Percentiles rank a stretch among this genome's conserved stretches.
Evolutionary conservation across 2,797 vertebrate species (phyloP).

Genomic region (Pantherophis vulpinus): DNA sequence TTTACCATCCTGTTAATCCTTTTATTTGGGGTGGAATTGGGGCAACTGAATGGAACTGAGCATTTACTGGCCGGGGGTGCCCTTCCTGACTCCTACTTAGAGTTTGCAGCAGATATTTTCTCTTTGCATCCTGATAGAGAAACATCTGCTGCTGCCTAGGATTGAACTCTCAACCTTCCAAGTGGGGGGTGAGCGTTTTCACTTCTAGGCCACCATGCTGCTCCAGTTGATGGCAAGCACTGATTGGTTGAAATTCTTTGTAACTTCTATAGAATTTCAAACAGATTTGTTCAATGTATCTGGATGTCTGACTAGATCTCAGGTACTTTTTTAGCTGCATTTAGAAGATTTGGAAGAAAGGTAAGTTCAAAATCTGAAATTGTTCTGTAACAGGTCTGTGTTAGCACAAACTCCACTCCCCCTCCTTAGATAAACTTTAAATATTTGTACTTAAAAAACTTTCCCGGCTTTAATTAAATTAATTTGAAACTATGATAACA

Average conservation of each 20-base stretch:
- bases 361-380: not conserved
- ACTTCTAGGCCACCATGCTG: not conserved
- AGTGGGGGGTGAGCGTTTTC: not conserved
- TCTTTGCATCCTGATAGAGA: not conserved
- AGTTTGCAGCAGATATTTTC: not conserved
- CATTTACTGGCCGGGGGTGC: not conserved
- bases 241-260: not conserved
- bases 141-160: not conserved
- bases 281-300: not conserved
- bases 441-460: not conserved
- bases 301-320: not conserved
- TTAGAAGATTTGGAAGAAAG: not conserved
- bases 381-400: not conserved
- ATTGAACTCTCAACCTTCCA: not conserved
- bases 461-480: not conserved
- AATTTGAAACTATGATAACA: not conserved
- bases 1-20: not conserved
- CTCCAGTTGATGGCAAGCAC: not conserved
- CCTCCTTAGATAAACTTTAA: not conserved
- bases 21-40: not conserved
- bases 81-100: not conserved
- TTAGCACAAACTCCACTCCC: not conserved
- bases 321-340: not conserved
- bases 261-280: not conserved
- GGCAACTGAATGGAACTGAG: not conserved